A percentile compares a stretch with the other conserved stretches of the same genome.
Conservation (phyloP, 2,797 vertebrate species). For the Menidia menidia region DNA sequence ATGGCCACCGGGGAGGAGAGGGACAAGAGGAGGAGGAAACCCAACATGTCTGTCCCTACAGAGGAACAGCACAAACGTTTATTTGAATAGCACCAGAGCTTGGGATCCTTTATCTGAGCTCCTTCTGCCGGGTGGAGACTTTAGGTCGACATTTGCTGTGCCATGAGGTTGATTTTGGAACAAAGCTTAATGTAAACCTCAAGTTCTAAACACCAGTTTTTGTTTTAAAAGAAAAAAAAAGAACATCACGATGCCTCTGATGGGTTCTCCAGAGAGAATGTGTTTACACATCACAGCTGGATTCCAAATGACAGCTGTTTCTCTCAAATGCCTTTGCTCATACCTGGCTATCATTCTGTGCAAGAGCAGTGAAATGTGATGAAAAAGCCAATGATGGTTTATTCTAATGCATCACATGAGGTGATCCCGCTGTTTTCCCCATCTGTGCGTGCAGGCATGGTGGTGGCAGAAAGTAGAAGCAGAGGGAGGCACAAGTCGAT, state of each 20-base stretch:
- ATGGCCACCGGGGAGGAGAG: constrained; percentile 51
- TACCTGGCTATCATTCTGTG: neutral
- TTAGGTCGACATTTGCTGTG: no score
- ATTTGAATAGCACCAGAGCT: neutral
- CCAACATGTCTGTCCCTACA: constrained; percentile 69
- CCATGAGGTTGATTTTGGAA: no score
- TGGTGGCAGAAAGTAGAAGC: neutral
- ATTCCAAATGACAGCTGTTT: neutral
- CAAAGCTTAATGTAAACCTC: no score
- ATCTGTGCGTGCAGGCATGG: neutral
- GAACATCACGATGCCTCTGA: no score
- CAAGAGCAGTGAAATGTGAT: neutral
- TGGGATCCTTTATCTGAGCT: neutral
- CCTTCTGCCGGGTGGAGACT: neutral
- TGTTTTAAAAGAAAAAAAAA: no score
- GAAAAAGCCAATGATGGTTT: neutral
- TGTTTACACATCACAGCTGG: constrained; percentile 45
- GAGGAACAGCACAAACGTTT: neutral
- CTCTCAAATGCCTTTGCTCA: neutral
- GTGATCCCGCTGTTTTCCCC: neutral
- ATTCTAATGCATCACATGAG: neutral
- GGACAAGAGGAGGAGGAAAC: constrained; percentile 61
- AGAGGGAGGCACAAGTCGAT: no score
- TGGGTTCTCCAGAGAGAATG: neutral
- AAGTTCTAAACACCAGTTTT: no score